A percentile compares a stretch with the other conserved stretches of the same genome.
Evolutionary conservation across 2,797 vertebrate species (phyloP).

Genomic region (Protosalanx chinensis): DNA sequence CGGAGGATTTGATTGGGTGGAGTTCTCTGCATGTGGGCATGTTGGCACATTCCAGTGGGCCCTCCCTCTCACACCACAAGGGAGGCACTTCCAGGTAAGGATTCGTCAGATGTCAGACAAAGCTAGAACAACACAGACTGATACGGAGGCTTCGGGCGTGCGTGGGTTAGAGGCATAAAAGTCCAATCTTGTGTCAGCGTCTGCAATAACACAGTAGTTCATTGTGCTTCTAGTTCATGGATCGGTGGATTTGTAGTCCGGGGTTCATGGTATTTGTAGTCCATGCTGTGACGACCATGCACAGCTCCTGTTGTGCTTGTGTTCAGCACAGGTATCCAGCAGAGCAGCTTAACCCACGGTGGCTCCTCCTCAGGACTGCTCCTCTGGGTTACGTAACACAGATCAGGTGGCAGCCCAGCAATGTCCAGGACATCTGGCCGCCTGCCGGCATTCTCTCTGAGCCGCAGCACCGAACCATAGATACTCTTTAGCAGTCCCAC

Average conservation of each 20-base stretch:
- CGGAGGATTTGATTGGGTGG: neutral
- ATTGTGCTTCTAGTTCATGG: neutral
- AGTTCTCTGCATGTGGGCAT: conserved; percentile 3
- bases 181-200: neutral
- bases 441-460: conserved; percentile 57
- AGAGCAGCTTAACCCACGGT: conserved; percentile 22
- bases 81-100: neutral
- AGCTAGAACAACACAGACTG: neutral
- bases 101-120: neutral
- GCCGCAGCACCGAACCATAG: conserved; percentile 55
- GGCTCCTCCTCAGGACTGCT: conserved; percentile 6
- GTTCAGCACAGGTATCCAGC: conserved; percentile 11
- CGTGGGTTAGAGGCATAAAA: neutral
- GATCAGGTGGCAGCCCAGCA: conserved; percentile 50
- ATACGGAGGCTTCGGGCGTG: neutral
- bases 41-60: neutral
- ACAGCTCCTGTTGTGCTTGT: neutral
- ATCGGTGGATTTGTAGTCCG: neutral
- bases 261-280: neutral
- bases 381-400: conserved; percentile 35
- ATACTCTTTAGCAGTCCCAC: conserved; percentile 48
- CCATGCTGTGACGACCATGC: neutral
- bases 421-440: conserved; percentile 47
- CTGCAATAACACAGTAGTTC: neutral
- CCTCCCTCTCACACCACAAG: neutral